phyloP scores from a whole-genome alignment of 2,113 vertebrate species.

The Phalacrocorax carbo region DNA sequence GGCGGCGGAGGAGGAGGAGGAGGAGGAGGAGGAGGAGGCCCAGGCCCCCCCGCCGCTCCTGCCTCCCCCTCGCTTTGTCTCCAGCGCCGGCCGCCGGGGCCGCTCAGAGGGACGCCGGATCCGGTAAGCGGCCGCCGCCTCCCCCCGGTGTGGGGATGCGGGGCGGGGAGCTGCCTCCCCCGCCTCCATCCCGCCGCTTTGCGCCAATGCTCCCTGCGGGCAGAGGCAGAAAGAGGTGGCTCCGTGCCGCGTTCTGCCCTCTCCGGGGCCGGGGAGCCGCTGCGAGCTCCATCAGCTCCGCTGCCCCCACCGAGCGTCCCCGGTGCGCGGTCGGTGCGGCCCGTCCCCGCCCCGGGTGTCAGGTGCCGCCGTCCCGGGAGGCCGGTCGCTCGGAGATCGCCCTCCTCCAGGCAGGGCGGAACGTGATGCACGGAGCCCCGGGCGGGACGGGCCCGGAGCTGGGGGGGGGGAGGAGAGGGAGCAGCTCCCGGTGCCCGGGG shows the following conservation, averaged over 20 bases:
- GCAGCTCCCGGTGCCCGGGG: background rate
- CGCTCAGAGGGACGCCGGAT: no score
- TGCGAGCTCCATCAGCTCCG: background rate
- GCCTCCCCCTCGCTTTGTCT: no score
- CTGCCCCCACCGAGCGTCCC: background rate
- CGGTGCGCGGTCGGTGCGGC: background rate
- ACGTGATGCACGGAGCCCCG: rapidly evolving
- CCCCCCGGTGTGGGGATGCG: no score
- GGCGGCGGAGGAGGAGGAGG: no score
- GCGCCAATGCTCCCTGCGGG: background rate
- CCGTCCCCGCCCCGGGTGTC: background rate
- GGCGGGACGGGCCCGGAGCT: background rate
- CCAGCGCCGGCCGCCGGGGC: no score
- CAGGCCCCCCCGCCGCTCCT: no score
- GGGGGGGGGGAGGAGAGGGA: background rate
- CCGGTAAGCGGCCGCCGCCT: no score
- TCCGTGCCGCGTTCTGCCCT: background rate
- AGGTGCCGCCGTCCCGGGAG: background rate
- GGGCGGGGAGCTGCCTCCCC: background rate
- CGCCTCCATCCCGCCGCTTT: background rate
- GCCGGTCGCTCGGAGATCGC: background rate
- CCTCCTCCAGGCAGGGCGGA: background rate
- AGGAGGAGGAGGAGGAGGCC: no score
- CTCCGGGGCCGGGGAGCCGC: background rate
- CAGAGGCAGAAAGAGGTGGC: background rate